Evolutionary conservation across 2,888 invertebrate species (phyloP), one percentile per base, ranked within the genome.

Genomic region (Epicampocera succincta): DNA sequence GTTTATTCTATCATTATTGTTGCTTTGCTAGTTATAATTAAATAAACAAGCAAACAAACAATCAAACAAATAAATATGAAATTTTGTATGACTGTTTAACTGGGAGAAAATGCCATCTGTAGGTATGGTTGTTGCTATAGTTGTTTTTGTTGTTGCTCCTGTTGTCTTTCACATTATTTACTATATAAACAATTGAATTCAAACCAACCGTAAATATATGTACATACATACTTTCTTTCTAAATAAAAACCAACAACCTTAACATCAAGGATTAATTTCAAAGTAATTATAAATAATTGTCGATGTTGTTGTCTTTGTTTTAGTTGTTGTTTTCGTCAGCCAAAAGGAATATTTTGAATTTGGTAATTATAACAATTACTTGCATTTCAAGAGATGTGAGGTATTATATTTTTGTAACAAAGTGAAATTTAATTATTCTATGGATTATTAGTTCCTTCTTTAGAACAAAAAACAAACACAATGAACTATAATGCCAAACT

Each of bases 261-360:
- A 38, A 61, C 33, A 44, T 61, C 38, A 66, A 72, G 76, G 61
- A 81, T 81, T 76, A 76, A 81, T 76, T 81, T 76, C 61, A 63
- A 77, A 77, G 73, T 77, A 76, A 81, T 81, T 73, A 81, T 68
- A 77, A 77, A 79, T 68, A 61, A 68, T 79, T 66, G 60, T 46
- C 66, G 15, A 15, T 44, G 33, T 74, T 65, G 46, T 46, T 74
- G 15, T 60, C 66, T 44, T 46, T 52, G 46, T 61, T 29, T 3
- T n/a, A 21, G 29, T 65, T 65, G 46, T 58, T 74, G 21, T 61
- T 78, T 54, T 46, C 61, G 40, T 61, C 29, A 63, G 25, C 52
- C 44, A 60, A 60, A 33, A 68, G 40, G 38, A 68, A 68, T 68
- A 61, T 17, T 69, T 63, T 33, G 25, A 46, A 38, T 68, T 68